phyloP scores from a whole-genome alignment of 2,888 invertebrate genomes.

The Drosophila fulvimacula region DNA sequence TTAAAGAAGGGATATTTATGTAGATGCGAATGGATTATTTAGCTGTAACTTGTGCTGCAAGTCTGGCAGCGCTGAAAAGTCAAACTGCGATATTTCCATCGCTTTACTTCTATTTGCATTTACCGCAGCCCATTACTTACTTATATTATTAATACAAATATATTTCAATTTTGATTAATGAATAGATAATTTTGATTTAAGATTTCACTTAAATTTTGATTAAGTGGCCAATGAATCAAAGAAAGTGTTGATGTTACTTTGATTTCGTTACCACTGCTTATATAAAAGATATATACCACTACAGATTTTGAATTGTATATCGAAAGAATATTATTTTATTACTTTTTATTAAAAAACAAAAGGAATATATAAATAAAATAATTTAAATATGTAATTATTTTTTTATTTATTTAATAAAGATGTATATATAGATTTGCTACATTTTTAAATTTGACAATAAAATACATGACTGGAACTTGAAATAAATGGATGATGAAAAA shows the following conservation, averaged over 20 bases:
- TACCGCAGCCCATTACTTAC: neutral
- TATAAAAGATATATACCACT: neutral
- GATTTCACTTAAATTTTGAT: too few species aligned
- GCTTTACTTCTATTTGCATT: neutral
- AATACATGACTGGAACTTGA: neutral
- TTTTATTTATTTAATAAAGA: neutral
- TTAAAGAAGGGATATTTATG: conserved; percentile 18
- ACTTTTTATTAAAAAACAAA: neutral
- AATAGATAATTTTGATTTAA: neutral
- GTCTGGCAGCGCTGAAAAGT: conserved; percentile 21
- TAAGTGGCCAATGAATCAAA: neutral
- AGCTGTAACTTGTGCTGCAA: neutral
- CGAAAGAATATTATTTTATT: neutral
- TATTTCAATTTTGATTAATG: neutral
- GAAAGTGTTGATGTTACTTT: neutral
- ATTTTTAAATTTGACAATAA: neutral
- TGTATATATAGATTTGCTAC: neutral
- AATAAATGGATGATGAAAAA: neutral
- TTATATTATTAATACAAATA: too few species aligned
- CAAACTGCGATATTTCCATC: neutral
- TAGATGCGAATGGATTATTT: conserved; percentile 8
- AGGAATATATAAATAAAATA: too few species aligned
- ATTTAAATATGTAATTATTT: too few species aligned
- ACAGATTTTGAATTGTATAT: neutral
- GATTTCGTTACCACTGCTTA: neutral